Percentiles rank a stretch among this genome's conserved stretches.
Evolutionary conservation across 2,888 invertebrate genomes (phyloP).

Genomic region (Eupithecia abbreviata): DNA sequence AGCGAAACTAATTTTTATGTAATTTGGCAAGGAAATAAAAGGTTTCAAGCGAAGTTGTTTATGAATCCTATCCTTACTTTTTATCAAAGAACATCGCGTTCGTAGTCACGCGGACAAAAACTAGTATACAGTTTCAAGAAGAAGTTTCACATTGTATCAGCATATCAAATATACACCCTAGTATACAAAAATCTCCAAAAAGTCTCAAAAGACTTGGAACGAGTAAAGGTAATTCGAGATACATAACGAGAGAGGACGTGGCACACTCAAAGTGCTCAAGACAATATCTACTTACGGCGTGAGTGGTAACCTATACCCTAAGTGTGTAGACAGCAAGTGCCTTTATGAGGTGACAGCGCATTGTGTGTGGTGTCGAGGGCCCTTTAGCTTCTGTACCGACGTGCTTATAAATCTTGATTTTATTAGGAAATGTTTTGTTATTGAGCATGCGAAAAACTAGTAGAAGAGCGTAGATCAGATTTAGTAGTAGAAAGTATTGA

Average conservation of each 20-base stretch:
- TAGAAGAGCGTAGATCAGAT: neutral
- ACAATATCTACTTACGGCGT: conserved; percentile 43
- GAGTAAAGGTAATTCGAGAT: conserved; percentile 41
- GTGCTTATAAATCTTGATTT: conserved; percentile 11
- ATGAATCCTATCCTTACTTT: too few relatives aligned
- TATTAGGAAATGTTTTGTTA: neutral
- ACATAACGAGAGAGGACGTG: conserved; percentile 27
- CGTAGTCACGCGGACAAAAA: neutral
- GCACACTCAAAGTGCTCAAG: conserved; percentile 48
- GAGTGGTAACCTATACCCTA: conserved; percentile 36
- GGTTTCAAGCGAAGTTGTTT: neutral
- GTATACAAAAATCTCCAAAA: conserved; percentile 2
- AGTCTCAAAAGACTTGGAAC: conserved; percentile 35
- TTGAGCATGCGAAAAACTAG: neutral
- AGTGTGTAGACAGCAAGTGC: conserved; percentile 30
- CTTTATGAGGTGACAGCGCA: conserved; percentile 30
- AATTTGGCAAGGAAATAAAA: neutral
- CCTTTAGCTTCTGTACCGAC: conserved; percentile 17
- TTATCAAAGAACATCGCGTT: neutral
- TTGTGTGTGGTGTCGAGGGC: conserved; percentile 22
- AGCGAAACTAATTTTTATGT: neutral
- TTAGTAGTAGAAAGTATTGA: neutral
- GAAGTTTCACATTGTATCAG: neutral
- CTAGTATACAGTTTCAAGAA: neutral
- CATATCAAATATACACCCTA: neutral